Evolutionary conservation across 2,888 invertebrate species (phyloP), one percentile per base, ranked within the genome.

Genomic region (Lasioglossum oenotherae): DNA sequence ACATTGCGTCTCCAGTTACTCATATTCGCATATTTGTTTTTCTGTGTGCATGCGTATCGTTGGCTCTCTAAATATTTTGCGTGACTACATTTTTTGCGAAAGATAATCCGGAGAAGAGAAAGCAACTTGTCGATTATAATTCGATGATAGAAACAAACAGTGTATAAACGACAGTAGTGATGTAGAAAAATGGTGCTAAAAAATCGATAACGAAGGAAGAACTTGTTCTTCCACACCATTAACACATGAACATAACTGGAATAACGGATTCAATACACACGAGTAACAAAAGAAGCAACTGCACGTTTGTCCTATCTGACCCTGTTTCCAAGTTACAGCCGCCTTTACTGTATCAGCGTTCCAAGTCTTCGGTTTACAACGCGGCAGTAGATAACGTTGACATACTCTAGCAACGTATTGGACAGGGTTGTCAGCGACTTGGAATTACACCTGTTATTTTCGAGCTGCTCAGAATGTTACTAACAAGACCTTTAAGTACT

Each of bases 1-100:
- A 38, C 31, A 8, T 10, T 38, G 35, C 67, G 35, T 69, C 67
- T 69, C 67, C 5, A 35, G 67, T 35, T 38, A 69, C 35, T 69
- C 67, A 38, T 38, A 38, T 69, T 69, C 35, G 67, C 67, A 38
- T 69, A 69, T 69, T 69, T 69, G 67, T 69, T 69, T 38, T 69
- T 69, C 23, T 4, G 10, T 8, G 38, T 69, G 10, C 67, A 23
- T 4, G 35, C 23, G 35, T 35, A 67, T 35, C 35, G 64, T 31
- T 16, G 16, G 31, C 64, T 67, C 31, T 67, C 35, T 8, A 4
- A 35, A 19, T 2, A 35, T 35, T 67, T 35, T 10, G 19, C 19
- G 19, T 27, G 31, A 16, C 31, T 12, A 6, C 10, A 38, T 35
- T 69, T 69, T 35, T 67, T 23, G 8, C 35, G 2, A 4, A 23